phyloP scores from a whole-genome alignment of 2,888 invertebrate species.

The Pilophorus perplexus region DNA sequence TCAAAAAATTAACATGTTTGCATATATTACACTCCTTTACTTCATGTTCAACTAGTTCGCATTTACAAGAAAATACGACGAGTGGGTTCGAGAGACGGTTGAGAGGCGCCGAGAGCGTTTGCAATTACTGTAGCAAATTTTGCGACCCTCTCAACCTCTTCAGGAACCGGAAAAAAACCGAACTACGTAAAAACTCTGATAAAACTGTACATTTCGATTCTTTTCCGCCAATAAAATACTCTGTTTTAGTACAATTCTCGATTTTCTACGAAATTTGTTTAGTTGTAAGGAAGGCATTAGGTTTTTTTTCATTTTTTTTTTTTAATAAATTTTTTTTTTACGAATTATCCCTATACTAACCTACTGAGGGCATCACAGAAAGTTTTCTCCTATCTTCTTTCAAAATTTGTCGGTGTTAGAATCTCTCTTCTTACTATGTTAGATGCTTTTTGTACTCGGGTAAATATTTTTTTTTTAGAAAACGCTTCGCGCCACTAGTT shows the following conservation, averaged over 20 bases:
- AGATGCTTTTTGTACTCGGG: constrained; percentile 22
- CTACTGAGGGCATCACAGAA: constrained; percentile 39
- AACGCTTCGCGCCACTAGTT: neutral
- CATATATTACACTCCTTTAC: too few species aligned
- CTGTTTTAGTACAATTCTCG: constrained; percentile 15
- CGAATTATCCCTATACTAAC: constrained; percentile 6
- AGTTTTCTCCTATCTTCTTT: constrained; percentile 5
- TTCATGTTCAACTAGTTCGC: constrained; percentile 6
- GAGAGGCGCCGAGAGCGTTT: too few species aligned
- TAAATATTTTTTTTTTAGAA: neutral
- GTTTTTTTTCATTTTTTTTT: constrained; percentile 4
- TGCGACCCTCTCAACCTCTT: too few species aligned
- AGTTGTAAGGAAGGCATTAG: constrained; percentile 42
- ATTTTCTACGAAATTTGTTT: neutral
- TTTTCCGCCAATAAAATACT: too few species aligned
- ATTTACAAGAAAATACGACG: too few species aligned
- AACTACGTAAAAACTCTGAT: too few species aligned
- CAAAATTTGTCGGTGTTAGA: neutral
- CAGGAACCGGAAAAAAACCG: too few species aligned
- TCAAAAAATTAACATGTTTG: constrained; percentile 1
- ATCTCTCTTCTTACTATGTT: too few species aligned
- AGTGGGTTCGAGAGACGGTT: too few species aligned
- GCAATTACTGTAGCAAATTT: too few species aligned
- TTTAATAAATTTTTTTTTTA: neutral
- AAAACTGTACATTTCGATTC: too few species aligned